Percentiles rank a stretch among this genome's conserved stretches.
phyloP scores from a whole-genome alignment of 1,140 invertebrate species.

The Uloborus diversus region DNA sequence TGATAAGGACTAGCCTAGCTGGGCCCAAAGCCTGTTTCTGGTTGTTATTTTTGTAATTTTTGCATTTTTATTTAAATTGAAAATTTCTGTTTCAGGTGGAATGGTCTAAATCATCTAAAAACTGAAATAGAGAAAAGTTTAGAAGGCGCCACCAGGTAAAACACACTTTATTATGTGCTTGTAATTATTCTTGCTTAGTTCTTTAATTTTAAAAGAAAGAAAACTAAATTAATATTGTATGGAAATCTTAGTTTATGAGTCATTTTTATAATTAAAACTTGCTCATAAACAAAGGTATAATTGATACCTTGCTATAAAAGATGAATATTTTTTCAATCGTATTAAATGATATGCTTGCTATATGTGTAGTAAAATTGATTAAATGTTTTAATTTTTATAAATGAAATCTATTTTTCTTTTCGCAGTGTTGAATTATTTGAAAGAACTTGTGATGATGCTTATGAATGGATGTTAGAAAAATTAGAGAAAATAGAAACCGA shows the following conservation, averaged over 20 bases:
- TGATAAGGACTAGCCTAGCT: too few relatives aligned
- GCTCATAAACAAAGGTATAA: too few relatives aligned
- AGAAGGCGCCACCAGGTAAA: constrained; percentile 84
- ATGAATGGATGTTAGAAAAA: constrained; percentile 95
- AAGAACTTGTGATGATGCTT: constrained; percentile 89
- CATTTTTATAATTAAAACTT: too few relatives aligned
- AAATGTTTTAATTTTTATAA: too few relatives aligned
- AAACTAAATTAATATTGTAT: too few relatives aligned
- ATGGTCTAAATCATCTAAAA: constrained; percentile 86
- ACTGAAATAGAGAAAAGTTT: constrained; percentile 89
- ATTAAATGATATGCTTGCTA: not conserved
- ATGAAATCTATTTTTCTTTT: constrained; percentile 57
- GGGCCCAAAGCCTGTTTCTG: too few relatives aligned
- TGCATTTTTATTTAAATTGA: too few relatives aligned
- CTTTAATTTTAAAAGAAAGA: not conserved
- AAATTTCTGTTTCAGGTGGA: too few relatives aligned
- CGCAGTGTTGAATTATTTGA: constrained; percentile 94
- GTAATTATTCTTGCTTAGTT: not conserved
- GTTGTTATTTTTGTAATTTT: too few relatives aligned
- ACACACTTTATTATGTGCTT: constrained; percentile 35
- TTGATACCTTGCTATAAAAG: too few relatives aligned
- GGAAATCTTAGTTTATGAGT: too few relatives aligned
- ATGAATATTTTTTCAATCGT: not conserved
- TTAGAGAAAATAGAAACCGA: constrained; percentile 76
- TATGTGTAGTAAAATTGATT: too few relatives aligned